Base-by-base conservation (phyloP, 2,113 vertebrate genomes). In the Plectropomus leopardus region DNA sequence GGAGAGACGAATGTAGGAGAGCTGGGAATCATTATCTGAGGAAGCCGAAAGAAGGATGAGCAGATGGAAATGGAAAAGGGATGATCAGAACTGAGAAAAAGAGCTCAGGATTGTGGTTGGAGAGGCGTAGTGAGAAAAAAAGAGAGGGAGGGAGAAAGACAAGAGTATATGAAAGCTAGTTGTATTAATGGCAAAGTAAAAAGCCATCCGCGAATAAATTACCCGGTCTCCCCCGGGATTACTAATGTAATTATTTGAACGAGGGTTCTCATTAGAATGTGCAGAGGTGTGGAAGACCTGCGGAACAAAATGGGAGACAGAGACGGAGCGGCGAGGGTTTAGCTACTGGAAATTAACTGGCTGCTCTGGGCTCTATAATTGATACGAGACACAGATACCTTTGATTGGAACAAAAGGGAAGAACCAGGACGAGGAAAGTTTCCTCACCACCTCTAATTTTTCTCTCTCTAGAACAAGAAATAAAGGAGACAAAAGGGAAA, bases 231-330 rank as follows among this genome's bases (percentile, higher is more conserved):
- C 91, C 80, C 60, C 13, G 80, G 92, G 93, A 94, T 95, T 93
- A 93, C 92, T 92, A 84, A 91, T 93, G 94, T 94, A 91, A 94
- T 95, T 95, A 95, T 94, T 92, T 89, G 92, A 94, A 93, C 44
- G 75, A 88, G 82, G 84, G 72, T 91, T 90, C 80, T 93, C 86
- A 90, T 94, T 90, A 91, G 81, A 87, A 86, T 91, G 91, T 85
- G 80, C 83, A 88, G 90, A 90, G 79, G 83, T 83, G 91, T 87
- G 81, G 70, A 90, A 91, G 82, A 82, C 68, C 78, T 72, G 87
- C 60, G 58, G 80, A 91, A 90, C 87, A 84, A 90, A 91, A 92
- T 76, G 86, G 86, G 83, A 86, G 60, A 84, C 71, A 71, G 91
- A 85, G 87, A 86, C 72, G 79, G 83, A 86, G 76, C 78, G 63